phyloP scores from a whole-genome alignment of 2,113 vertebrate genomes.

The Cairina moschata region DNA sequence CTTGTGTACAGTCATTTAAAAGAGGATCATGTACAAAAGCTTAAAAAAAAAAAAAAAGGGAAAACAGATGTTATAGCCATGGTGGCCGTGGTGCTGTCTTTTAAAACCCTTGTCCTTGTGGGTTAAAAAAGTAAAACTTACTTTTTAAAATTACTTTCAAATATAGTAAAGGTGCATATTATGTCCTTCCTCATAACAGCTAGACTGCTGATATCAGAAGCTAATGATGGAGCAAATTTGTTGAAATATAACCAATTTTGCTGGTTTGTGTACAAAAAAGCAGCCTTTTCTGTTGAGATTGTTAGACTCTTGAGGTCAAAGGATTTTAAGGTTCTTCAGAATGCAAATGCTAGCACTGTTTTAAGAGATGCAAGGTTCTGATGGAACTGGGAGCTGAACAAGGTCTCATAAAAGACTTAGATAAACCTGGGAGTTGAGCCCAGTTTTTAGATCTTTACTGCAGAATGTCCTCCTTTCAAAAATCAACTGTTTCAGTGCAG shows the following conservation, averaged over 20 bases:
- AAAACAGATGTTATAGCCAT: too few relatives aligned
- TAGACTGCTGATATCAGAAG: neutral
- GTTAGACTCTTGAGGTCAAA: neutral
- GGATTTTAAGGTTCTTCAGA: neutral
- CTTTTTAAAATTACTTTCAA: neutral
- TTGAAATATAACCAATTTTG: neutral
- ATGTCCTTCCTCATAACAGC: neutral
- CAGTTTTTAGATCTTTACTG: neutral
- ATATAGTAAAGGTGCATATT: neutral
- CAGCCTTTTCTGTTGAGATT: neutral
- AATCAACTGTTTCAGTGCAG: neutral
- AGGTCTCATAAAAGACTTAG: neutral
- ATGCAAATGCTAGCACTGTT: neutral
- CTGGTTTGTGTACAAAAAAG: neutral
- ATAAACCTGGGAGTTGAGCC: neutral
- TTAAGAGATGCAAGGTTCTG: neutral
- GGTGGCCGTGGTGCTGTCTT: neutral
- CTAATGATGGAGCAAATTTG: neutral
- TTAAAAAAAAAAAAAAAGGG: too few relatives aligned
- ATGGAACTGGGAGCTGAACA: neutral
- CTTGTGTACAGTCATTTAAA: too few relatives aligned
- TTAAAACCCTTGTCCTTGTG: neutral
- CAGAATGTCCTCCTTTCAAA: neutral
- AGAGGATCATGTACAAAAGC: too few relatives aligned
- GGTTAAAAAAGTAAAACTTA: neutral